These are phyloP conservation scores for Lasioglossum villosulum DNA, from an alignment of 2,888 invertebrate species.

Conservation along the genomic window DNA sequence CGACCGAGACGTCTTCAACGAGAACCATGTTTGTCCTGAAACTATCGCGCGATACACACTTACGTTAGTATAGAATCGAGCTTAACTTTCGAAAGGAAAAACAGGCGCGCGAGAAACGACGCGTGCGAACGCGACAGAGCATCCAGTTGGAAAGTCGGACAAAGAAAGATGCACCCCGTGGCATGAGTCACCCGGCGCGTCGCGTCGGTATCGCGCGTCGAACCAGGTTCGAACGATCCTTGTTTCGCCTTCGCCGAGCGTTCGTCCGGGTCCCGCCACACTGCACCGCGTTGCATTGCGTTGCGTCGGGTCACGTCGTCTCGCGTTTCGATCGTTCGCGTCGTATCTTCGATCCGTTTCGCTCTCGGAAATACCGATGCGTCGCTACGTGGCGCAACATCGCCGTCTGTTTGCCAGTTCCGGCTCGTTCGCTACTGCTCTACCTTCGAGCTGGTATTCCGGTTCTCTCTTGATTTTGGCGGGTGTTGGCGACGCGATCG, in stretches of 20 bases:
- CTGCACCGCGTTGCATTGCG: no score
- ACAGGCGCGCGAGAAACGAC: neutral
- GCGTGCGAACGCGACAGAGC: neutral
- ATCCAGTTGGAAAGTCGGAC: neutral
- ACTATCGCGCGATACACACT: neutral
- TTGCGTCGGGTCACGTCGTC: no score
- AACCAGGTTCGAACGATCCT: slow-evolving; percentile 6
- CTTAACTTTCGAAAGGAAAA: neutral
- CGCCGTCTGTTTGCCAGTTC: neutral
- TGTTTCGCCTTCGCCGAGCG: neutral
- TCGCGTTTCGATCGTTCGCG: slow-evolving; percentile 6
- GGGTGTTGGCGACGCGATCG: neutral
- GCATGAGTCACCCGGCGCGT: slow-evolving; percentile 37
- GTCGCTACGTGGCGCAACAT: slow-evolving; percentile 1
- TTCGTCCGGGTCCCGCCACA: no score
- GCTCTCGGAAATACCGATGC: slow-evolving; percentile 45
- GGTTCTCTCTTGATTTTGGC: neutral
- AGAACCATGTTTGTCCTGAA: slow-evolving; percentile 2
- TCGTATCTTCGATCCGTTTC: slow-evolving; percentile 15
- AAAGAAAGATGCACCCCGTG: neutral
- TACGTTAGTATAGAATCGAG: neutral
- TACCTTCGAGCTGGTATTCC: neutral
- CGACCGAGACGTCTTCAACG: neutral
- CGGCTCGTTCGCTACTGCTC: no score
- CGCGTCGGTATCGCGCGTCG: neutral